Percentiles rank a stretch among this genome's conserved stretches.
These are phyloP conservation scores for Anhinga rufa DNA, from an alignment of 2,113 vertebrate genomes.

Conservation along the genomic window DNA sequence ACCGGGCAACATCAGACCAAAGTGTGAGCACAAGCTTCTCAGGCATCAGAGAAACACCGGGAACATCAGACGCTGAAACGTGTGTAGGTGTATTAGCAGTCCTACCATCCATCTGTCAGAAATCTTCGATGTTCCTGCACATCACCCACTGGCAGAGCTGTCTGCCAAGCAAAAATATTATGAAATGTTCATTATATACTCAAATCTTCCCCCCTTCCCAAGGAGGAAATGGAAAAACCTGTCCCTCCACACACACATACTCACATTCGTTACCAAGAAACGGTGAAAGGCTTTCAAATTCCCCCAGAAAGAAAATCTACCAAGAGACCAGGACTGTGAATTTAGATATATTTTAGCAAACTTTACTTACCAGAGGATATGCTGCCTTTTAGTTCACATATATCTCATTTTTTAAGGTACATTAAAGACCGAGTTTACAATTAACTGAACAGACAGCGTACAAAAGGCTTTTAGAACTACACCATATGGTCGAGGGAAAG, in stretches of 20 bases:
- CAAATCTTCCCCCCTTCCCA: neutral
- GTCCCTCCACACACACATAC: neutral
- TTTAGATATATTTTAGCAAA: slow-evolving; percentile 45
- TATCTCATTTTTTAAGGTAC: slow-evolving; percentile 68
- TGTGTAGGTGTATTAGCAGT: slow-evolving; percentile 67
- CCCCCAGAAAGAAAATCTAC: slow-evolving; percentile 4
- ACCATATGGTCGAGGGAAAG: slow-evolving; percentile 80
- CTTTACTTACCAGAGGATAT: slow-evolving; percentile 42
- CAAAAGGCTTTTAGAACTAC: slow-evolving; percentile 84
- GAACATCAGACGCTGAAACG: slow-evolving; percentile 47
- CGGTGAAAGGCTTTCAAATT: slow-evolving; percentile 12
- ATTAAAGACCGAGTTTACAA: slow-evolving; percentile 77
- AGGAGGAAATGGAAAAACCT: slow-evolving; percentile 42
- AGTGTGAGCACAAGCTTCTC: neutral
- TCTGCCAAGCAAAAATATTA: slow-evolving; percentile 65
- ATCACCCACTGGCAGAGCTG: slow-evolving; percentile 66
- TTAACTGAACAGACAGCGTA: slow-evolving; percentile 79
- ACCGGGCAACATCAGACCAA: slow-evolving; percentile 5
- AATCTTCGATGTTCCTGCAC: slow-evolving; percentile 65
- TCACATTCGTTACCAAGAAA: slow-evolving; percentile 21
- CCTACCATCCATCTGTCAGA: slow-evolving; percentile 70
- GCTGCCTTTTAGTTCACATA: slow-evolving; percentile 52
- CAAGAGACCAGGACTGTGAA: neutral
- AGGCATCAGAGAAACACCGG: slow-evolving; percentile 21
- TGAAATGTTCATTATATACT: slow-evolving; percentile 56